Evolutionary conservation across 2,113 vertebrate species (phyloP).

Genomic region (Oriolus oriolus): DNA sequence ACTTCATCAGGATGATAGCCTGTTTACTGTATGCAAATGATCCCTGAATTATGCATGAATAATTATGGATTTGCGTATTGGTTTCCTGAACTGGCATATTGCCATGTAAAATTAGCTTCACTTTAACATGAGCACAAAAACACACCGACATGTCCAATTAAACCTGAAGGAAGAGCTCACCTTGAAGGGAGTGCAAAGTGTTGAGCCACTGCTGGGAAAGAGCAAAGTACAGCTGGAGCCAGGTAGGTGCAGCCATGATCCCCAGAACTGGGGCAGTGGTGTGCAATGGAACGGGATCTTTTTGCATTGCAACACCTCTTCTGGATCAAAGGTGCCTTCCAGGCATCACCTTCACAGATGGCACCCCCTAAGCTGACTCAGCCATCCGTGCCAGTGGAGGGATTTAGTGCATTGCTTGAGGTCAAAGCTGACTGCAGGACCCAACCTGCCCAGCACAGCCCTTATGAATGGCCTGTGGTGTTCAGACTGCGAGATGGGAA

Average conservation of each 20-base stretch:
- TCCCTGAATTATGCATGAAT: slow-evolving; percentile 56
- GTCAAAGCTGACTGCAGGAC: background rate
- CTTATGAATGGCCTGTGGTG: rapidly evolving
- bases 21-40: slow-evolving; percentile 65
- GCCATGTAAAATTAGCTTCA: slow-evolving; percentile 47
- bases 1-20: slow-evolving; percentile 35
- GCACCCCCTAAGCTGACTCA: background rate
- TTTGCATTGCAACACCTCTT: background rate
- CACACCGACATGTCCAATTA: background rate
- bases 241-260: background rate
- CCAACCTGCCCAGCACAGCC: rapidly evolving
- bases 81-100: slow-evolving; percentile 44
- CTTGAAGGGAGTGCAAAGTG: background rate
- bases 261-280: rapidly evolving
- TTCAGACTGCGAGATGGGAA: background rate
- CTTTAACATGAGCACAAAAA: slow-evolving; percentile 2
- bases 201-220: background rate
- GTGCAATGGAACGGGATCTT: rapidly evolving
- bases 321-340: background rate
- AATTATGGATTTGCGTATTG: slow-evolving; percentile 41
- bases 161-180: slow-evolving; percentile 7
- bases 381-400: rapidly evolving
- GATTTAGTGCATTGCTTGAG: background rate
- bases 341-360: background rate
- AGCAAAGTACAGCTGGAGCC: background rate